These are phyloP conservation scores for Aphaenogaster rudis DNA, from an alignment of 1,140 invertebrate species.

Conservation along the genomic window DNA sequence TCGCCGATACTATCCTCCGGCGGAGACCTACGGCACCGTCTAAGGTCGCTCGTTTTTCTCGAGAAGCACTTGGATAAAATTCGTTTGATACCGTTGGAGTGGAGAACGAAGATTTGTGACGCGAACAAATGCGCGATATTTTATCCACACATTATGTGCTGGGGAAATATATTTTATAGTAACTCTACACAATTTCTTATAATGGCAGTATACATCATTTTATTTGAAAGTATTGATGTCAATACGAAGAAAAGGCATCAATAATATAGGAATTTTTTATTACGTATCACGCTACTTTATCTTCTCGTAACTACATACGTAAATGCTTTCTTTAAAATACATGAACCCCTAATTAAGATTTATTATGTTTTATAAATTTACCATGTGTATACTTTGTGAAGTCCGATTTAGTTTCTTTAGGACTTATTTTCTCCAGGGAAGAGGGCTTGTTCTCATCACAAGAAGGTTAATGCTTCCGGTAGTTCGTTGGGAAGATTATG, in stretches of 20 bases:
- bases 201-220: background rate
- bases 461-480: conserved; percentile 34
- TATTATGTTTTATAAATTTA: background rate
- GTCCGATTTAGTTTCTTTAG: background rate
- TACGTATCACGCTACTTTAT: background rate
- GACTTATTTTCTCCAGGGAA: background rate
- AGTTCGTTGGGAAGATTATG: conserved; percentile 34
- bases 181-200: background rate
- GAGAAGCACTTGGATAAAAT: conserved; percentile 47
- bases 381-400: background rate
- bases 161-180: conserved; percentile 29
- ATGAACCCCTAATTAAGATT: conserved; percentile 1
- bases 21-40: conserved; percentile 10
- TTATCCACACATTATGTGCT: conserved; percentile 31
- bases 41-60: conserved; percentile 57
- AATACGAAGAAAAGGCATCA: background rate
- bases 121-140: conserved; percentile 33
- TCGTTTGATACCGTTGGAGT: conserved; percentile 5
- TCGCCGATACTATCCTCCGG: conserved; percentile 34
- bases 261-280: background rate
- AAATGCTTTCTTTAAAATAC: conserved; percentile 6
- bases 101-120: conserved; percentile 14
- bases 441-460: background rate
- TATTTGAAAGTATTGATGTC: conserved; percentile 1
- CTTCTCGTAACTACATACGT: background rate